Evolutionary conservation across 2,888 invertebrate genomes (phyloP).

Genomic region (Metallyticus violacea): DNA sequence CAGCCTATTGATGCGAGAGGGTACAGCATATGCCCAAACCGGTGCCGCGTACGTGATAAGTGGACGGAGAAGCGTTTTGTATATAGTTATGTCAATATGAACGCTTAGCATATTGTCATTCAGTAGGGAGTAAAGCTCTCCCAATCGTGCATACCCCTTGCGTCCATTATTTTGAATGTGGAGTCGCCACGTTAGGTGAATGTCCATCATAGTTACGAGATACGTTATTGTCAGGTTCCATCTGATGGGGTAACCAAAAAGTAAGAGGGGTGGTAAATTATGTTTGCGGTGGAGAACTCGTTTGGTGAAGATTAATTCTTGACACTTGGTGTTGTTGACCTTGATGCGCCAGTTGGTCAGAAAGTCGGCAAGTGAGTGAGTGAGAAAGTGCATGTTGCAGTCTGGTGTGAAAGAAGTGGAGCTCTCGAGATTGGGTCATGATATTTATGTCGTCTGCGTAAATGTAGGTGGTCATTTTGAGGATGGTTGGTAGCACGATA

Average conservation of each 20-base stretch:
- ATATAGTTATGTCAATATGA: not conserved
- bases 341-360: not conserved
- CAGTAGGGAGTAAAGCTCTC: not conserved
- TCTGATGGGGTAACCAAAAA: not conserved
- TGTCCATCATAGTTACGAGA: not conserved
- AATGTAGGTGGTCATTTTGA: not conserved
- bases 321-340: not conserved
- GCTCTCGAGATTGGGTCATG: no score
- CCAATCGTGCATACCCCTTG: not conserved
- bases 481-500: conserved; percentile 4
- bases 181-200: not conserved
- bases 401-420: not conserved
- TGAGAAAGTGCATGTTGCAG: conserved; percentile 4
- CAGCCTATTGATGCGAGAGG: not conserved
- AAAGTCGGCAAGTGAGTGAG: not conserved
- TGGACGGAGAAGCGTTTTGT: not conserved
- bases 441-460: conserved; percentile 3
- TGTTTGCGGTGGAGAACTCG: not conserved
- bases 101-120: not conserved
- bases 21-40: no score
- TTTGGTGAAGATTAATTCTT: not conserved
- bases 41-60: not conserved
- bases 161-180: not conserved
- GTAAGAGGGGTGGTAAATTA: not conserved
- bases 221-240: not conserved